Base-by-base conservation (phyloP, 2,797 vertebrate genomes). In the Tenualosa ilisha region DNA sequence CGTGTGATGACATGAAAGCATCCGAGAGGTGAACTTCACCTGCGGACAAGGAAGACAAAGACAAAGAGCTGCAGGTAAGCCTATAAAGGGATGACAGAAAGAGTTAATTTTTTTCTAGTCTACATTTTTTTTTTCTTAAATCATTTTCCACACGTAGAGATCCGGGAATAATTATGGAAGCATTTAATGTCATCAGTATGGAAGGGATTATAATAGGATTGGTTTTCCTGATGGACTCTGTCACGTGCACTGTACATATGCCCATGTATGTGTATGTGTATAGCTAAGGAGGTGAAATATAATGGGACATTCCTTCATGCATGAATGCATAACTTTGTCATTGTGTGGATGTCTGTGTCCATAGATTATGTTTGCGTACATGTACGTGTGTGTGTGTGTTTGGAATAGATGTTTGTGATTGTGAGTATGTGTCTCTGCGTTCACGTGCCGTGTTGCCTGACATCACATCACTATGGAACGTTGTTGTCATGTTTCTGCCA, bases 1-100 rank as follows among this genome's bases (percentile, higher is more conserved):
- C 26, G 91, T 92, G 72, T 15, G 1, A 8, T 79, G 72, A 79
- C 72, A 24, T 24, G 59, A 92, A 90, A 89, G 83, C 81, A 65
- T 24, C 61, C 37, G 17, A 81, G 31, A 40, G 83, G 46, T 82
- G 56, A 83, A 82, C 56, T 82, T 84, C 59, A 86, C 46, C 83
- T 85, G 50, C 79, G 40, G 40, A 31, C 50, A 82, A 65, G 81
- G 59, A 83, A 86, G 83, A 24, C 49, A 49, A 72, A 56, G 83
- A 31, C 83, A 86, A 49, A 84, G 82, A 81, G 82, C 43, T 8
- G 84, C 79, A 82, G 86, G 85, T 88, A 82, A 85, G 89, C 37
- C 75, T 31, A 50, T 6, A 26, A 2, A 22, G 72, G 13, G 40
- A 79, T 46, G 6, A 72, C 65, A 72, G 65, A 72, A 9, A 63